phyloP scores from a whole-genome alignment of 1,140 invertebrate species.

The Portunus trituberculatus region DNA sequence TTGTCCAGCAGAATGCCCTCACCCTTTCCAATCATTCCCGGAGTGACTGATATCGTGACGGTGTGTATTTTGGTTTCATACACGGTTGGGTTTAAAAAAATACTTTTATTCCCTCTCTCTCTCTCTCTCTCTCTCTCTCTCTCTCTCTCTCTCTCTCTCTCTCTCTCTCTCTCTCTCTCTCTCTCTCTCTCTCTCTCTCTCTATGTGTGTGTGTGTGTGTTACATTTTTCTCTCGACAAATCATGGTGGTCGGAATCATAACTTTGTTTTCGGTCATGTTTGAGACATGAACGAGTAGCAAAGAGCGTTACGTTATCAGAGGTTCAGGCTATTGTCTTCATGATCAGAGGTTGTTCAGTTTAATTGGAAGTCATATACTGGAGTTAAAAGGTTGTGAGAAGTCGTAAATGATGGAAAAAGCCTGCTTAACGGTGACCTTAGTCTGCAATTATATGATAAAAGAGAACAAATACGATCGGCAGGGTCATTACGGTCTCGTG shows the following conservation, averaged over 20 bases:
- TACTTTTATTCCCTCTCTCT: too few relatives aligned
- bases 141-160: not conserved
- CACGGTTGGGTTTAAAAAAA: too few relatives aligned
- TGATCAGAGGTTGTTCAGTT: not conserved
- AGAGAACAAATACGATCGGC: not conserved
- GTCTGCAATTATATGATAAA: not conserved
- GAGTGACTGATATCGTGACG: not conserved
- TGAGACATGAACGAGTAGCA: too few relatives aligned
- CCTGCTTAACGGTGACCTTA: not conserved
- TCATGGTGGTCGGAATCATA: not conserved
- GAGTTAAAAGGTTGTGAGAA: not conserved
- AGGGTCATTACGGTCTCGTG: not conserved
- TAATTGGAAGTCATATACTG: not conserved
- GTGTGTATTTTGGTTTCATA: not conserved
- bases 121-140: conserved; percentile 30
- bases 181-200: not conserved
- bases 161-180: not conserved
- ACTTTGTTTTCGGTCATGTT: not conserved
- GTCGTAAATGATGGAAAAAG: not conserved
- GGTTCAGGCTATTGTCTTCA: not conserved
- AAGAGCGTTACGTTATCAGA: too few relatives aligned
- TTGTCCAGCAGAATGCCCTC: not conserved
- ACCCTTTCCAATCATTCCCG: not conserved
- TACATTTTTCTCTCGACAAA: not conserved
- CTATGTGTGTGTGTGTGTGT: too few relatives aligned